Conservation (phyloP, 1,140 invertebrate genomes). For the Temnothorax nylanderi region DNA sequence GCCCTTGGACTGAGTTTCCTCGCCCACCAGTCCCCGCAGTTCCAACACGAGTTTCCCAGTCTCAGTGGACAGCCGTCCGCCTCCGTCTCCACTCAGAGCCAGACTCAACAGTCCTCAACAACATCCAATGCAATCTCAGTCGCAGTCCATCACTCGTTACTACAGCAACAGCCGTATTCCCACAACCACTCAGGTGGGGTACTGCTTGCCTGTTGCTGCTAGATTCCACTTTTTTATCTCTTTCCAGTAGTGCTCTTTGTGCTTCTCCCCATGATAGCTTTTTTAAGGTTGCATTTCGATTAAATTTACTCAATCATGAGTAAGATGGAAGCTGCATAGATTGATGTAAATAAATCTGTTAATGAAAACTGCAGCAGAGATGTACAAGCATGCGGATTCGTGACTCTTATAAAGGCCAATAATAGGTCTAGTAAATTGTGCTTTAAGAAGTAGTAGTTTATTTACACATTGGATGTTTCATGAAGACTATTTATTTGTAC, state of each 20-base stretch:
- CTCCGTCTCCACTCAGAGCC: constrained; percentile 77
- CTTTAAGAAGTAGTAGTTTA: constrained; percentile 12
- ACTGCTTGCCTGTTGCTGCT: constrained; percentile 75
- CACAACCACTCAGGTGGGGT: constrained; percentile 82
- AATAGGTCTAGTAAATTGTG: constrained; percentile 1
- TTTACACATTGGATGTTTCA: constrained; percentile 37
- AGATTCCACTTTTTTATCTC: constrained; percentile 63
- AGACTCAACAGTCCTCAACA: constrained; percentile 78
- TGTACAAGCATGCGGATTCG: constrained; percentile 28
- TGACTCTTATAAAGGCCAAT: neutral
- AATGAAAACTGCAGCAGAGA: constrained; percentile 31
- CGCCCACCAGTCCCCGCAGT: constrained; percentile 91
- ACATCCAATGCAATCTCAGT: constrained; percentile 76
- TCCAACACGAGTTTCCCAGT: constrained; percentile 94
- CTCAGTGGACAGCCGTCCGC: constrained; percentile 86
- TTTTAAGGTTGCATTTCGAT: constrained; percentile 33
- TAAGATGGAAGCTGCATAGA: constrained; percentile 24
- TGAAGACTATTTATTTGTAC: neutral
- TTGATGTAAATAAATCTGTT: constrained; percentile 9
- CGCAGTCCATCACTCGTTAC: constrained; percentile 77
- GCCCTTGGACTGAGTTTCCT: constrained; percentile 86
- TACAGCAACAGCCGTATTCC: constrained; percentile 80
- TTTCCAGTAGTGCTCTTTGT: constrained; percentile 67
- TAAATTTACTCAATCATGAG: constrained; percentile 16
- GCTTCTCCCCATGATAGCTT: constrained; percentile 53